phyloP scores from a whole-genome alignment of 2,888 invertebrate species.

The Sinelater perroti region DNA sequence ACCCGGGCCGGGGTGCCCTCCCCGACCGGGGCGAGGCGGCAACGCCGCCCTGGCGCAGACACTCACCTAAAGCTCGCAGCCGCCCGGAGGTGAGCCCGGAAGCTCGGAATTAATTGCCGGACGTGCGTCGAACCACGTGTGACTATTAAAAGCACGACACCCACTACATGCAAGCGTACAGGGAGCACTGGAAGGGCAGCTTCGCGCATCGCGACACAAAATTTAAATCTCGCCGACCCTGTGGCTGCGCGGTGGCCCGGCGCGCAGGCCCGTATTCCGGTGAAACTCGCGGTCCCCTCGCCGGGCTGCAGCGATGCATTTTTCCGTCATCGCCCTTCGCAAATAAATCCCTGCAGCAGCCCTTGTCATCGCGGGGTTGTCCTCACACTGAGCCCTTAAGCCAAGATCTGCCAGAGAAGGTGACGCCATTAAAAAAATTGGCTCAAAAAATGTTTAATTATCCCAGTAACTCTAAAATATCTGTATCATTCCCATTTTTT shows the following conservation, averaged over 20 bases:
- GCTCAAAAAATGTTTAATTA: no score
- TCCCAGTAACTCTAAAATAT: no score
- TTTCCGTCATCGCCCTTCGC: constrained; percentile 29
- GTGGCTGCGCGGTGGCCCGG: constrained; percentile 42
- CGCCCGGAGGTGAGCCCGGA: neutral
- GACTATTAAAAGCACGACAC: constrained; percentile 39
- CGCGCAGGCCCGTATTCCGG: constrained; percentile 45
- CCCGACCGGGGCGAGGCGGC: no score
- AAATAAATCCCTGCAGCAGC: constrained; percentile 19
- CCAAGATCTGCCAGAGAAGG: no score
- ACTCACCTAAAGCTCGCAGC: constrained; percentile 7
- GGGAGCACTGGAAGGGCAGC: constrained; percentile 43
- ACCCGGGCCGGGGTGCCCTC: no score
- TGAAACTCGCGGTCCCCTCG: constrained; percentile 17
- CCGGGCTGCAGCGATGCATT: constrained; percentile 29
- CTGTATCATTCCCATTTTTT: no score
- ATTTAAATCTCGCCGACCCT: constrained; percentile 48
- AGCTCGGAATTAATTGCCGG: constrained; percentile 1
- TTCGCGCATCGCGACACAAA: constrained; percentile 43
- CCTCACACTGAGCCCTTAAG: constrained; percentile 31
- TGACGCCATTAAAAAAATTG: no score
- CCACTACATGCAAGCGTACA: constrained; percentile 45
- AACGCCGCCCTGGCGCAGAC: no score
- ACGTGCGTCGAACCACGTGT: constrained; percentile 41
- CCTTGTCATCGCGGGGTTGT: constrained; percentile 34